These are phyloP conservation scores for Rhinella marina DNA, from an alignment of 2,797 vertebrate genomes.

Conservation along the genomic window DNA sequence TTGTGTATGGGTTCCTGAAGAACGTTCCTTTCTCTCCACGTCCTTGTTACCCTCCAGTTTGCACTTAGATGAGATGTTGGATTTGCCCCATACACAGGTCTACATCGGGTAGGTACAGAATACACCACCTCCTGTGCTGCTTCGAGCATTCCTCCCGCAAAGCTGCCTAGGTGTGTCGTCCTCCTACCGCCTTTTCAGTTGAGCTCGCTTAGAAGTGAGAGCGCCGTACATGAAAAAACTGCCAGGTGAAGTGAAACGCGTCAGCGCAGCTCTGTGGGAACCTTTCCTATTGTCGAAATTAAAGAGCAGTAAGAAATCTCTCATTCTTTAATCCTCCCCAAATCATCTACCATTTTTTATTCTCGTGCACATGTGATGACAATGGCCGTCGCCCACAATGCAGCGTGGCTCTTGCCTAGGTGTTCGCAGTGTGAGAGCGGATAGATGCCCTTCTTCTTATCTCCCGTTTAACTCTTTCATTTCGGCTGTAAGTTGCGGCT, in stretches of 20 bases:
- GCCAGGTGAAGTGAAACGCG: conserved; percentile 13
- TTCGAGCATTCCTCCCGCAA: background rate
- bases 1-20: no score
- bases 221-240: conserved; percentile 19
- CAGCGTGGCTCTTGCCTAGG: background rate
- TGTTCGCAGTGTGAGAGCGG: background rate
- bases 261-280: conserved; percentile 36
- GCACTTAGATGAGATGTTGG: background rate
- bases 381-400: conserved; percentile 15
- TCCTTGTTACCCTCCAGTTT: background rate
- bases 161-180: background rate
- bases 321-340: background rate
- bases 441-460: background rate
- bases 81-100: no score
- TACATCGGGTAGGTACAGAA: background rate
- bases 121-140: background rate
- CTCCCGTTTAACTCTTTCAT: background rate
- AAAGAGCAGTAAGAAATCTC: background rate
- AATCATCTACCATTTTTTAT: background rate
- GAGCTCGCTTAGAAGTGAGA: conserved; percentile 8
- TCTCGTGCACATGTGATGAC: background rate
- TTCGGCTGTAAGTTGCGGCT: background rate
- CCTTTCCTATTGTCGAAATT: conserved; percentile 42
- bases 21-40: background rate
- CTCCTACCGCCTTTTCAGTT: background rate